These are phyloP conservation scores for Drosophila cardini DNA, from an alignment of 1,140 invertebrate species.

Conservation along the genomic window DNA sequence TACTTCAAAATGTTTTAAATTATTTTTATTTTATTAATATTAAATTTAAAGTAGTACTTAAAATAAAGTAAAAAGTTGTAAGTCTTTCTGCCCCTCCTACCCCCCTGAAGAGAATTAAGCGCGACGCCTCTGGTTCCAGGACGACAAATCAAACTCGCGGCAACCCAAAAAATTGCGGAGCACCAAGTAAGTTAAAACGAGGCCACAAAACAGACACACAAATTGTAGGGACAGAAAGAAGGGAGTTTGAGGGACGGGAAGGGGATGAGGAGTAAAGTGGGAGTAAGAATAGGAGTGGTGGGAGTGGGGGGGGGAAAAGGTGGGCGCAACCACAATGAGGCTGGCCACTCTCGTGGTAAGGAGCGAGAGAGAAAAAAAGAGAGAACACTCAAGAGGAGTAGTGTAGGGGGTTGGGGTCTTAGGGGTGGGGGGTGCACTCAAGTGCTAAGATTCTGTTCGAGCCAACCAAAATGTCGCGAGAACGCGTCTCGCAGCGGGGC, in stretches of 20 bases:
- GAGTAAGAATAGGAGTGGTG: neutral
- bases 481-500: constrained; percentile 57
- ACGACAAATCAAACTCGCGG: constrained; percentile 66
- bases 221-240: constrained; percentile 9
- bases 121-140: constrained; percentile 28
- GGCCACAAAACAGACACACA: constrained; percentile 57
- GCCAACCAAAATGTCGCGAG: constrained; percentile 80
- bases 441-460: constrained; percentile 31
- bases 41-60: neutral
- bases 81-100: neutral
- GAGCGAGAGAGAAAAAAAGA: neutral
- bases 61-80: neutral
- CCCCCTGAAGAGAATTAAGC: neutral
- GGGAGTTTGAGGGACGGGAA: neutral
- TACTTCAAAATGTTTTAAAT: too few species aligned
- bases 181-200: constrained; percentile 74
- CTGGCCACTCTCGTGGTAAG: constrained; percentile 16
- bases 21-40: too few species aligned
- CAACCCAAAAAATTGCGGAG: constrained; percentile 73
- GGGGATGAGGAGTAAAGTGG: neutral
- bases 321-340: constrained; percentile 50
- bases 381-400: neutral
- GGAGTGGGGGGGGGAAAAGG: neutral
- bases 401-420: neutral
- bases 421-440: constrained; percentile 4